A percentile compares a stretch with the other conserved stretches of the same genome.
Conservation (phyloP, 2,113 vertebrate species). For the Brachirus orientalis region DNA sequence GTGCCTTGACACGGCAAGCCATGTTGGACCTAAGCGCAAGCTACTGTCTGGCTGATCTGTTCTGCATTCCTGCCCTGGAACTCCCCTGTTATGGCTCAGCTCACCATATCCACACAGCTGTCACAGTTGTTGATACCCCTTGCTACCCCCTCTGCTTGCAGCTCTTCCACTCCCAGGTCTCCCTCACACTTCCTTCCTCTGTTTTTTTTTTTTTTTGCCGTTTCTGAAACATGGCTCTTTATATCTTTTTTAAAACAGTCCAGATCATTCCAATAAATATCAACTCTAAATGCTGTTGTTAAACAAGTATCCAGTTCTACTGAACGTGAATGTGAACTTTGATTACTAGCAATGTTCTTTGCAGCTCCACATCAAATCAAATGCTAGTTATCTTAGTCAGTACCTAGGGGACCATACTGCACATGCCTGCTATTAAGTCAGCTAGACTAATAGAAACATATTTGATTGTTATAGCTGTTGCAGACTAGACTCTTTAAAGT, state of each 20-base stretch:
- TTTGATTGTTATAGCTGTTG: not conserved
- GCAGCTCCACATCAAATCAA: not conserved
- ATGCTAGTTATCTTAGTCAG: slow-evolving; percentile 17
- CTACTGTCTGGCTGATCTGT: slow-evolving; percentile 67
- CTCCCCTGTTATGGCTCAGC: slow-evolving; percentile 64
- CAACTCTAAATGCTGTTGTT: not conserved
- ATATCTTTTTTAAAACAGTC: slow-evolving; percentile 22
- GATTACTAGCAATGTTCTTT: slow-evolving; percentile 6
- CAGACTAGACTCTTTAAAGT: not conserved
- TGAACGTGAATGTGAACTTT: slow-evolving; percentile 2
- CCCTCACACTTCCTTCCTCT: slow-evolving; percentile 25
- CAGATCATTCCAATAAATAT: too few species aligned
- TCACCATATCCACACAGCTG: slow-evolving; percentile 71
- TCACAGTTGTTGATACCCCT: slow-evolving; percentile 72
- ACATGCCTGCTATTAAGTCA: slow-evolving; percentile 13
- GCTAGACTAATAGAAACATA: not conserved
- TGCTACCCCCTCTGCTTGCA: slow-evolving; percentile 17
- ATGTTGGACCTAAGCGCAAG: slow-evolving; percentile 49
- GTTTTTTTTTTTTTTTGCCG: slow-evolving; percentile 45
- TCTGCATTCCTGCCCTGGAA: slow-evolving; percentile 75
- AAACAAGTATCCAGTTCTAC: not conserved
- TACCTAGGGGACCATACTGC: slow-evolving; percentile 1
- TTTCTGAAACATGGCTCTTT: slow-evolving; percentile 8
- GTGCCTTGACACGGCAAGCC: slow-evolving; percentile 34
- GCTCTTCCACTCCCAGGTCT: slow-evolving; percentile 35